Conservation (phyloP, 2,113 vertebrate genomes). For the Scolopax mira region DNA sequence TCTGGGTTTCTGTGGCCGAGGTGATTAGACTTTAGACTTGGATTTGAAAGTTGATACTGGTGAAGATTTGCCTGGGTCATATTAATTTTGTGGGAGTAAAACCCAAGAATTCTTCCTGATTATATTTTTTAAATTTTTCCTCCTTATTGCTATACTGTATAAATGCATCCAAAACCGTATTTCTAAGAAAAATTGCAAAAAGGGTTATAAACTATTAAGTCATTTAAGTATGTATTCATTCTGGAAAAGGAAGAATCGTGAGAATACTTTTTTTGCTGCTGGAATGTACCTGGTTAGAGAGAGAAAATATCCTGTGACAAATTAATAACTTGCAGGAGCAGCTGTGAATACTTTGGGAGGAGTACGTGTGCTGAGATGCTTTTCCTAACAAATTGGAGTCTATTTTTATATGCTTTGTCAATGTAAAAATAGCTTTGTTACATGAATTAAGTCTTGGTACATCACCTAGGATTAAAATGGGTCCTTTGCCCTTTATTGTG, state of each 20-base stretch:
- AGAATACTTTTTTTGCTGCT: neutral
- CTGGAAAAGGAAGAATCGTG: neutral
- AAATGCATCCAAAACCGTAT: neutral
- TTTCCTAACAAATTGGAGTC: neutral
- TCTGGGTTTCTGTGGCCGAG: neutral
- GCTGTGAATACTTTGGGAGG: neutral
- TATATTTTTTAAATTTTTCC: neutral
- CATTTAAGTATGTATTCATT: rapidly evolving
- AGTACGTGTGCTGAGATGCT: neutral
- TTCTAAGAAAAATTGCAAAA: neutral
- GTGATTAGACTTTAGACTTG: neutral
- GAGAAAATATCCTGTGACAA: neutral
- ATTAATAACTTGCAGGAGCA: neutral
- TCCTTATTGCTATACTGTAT: neutral
- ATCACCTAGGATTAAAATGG: slow-evolving; percentile 2
- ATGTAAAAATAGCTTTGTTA: neutral
- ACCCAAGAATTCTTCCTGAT: neutral
- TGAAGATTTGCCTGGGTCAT: neutral
- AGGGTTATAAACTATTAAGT: neutral
- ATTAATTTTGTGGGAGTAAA: neutral
- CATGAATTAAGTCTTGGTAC: neutral
- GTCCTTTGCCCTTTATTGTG: slow-evolving; percentile 14
- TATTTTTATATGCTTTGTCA: slow-evolving; percentile 22
- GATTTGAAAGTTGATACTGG: neutral
- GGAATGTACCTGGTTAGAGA: neutral